Percentiles rank a stretch among this genome's conserved stretches.
These are phyloP conservation scores for Anguilla pacifica DNA, from an alignment of 2,797 vertebrate species.

Conservation along the genomic window DNA sequence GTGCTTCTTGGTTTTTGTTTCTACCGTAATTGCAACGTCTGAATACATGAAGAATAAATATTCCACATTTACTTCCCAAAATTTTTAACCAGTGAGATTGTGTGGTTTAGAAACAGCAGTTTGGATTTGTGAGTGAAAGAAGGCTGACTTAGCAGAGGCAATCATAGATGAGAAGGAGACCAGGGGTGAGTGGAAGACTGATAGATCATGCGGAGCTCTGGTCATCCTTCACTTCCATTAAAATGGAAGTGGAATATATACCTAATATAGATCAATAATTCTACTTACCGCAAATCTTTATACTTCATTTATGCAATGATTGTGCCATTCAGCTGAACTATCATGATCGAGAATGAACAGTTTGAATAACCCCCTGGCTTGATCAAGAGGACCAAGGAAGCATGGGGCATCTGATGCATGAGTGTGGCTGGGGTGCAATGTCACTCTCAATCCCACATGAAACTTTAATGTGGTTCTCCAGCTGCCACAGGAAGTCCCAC, in stretches of 20 bases:
- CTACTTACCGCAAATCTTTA: neutral
- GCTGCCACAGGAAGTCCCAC: neutral
- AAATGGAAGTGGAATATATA: neutral
- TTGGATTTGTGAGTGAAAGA: neutral
- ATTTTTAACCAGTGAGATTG: neutral
- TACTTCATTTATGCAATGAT: neutral
- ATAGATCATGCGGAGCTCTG: neutral
- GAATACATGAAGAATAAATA: neutral
- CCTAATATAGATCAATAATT: neutral
- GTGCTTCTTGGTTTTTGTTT: neutral
- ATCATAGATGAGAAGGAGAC: neutral
- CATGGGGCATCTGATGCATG: neutral
- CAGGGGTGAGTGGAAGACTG: neutral
- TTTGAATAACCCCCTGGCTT: neutral
- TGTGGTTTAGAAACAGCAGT: neutral
- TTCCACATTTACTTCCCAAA: neutral
- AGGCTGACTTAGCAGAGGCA: neutral
- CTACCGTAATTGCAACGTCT: neutral
- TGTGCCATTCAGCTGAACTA: neutral
- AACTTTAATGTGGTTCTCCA: conserved; percentile 13
- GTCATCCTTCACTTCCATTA: neutral
- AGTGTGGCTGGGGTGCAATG: neutral
- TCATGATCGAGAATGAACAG: neutral
- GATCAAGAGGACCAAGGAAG: neutral
- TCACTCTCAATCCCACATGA: neutral